A percentile compares a stretch with the other conserved stretches of the same genome.
Conservation (phyloP, 2,797 vertebrate species). For the Eutrigla gurnardus region DNA sequence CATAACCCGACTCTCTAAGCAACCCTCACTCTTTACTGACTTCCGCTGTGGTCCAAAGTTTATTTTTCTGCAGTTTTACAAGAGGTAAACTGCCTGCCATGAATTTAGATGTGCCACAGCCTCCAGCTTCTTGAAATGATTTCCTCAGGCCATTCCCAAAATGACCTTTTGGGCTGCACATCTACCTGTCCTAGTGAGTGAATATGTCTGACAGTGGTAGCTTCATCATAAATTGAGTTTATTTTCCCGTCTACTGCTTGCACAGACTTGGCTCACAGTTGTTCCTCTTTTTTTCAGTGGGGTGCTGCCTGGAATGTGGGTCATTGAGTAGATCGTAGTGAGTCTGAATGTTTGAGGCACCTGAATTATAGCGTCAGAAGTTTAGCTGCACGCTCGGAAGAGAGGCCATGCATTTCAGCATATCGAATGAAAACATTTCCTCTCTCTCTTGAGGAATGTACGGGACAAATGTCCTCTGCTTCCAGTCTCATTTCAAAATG, state of each 20-base stretch:
- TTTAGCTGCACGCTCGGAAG: constrained; percentile 12
- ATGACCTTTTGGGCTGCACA: constrained; percentile 2
- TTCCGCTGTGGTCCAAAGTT: too few relatives aligned
- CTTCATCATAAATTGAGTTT: constrained; percentile 4
- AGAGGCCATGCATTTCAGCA: background rate
- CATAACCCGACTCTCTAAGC: background rate
- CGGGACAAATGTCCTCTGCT: background rate
- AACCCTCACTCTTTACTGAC: background rate
- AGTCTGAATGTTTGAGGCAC: constrained; percentile 32
- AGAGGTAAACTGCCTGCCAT: background rate
- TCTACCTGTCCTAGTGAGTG: constrained; percentile 1
- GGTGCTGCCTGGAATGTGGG: constrained; percentile 38
- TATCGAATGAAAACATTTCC: constrained; percentile 9
- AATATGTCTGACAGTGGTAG: background rate
- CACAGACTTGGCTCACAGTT: constrained; percentile 8
- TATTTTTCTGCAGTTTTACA: background rate
- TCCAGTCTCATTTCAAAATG: constrained; percentile 31
- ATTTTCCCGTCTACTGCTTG: background rate
- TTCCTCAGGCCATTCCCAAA: background rate
- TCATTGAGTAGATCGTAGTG: constrained; percentile 17
- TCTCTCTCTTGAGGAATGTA: background rate
- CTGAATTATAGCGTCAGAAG: constrained; percentile 30
- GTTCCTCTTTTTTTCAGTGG: constrained; percentile 5
- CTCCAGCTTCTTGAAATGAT: constrained; percentile 3
- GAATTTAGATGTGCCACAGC: background rate